Conservation (phyloP, 1,140 invertebrate species). For the Papilio glaucus region DNA sequence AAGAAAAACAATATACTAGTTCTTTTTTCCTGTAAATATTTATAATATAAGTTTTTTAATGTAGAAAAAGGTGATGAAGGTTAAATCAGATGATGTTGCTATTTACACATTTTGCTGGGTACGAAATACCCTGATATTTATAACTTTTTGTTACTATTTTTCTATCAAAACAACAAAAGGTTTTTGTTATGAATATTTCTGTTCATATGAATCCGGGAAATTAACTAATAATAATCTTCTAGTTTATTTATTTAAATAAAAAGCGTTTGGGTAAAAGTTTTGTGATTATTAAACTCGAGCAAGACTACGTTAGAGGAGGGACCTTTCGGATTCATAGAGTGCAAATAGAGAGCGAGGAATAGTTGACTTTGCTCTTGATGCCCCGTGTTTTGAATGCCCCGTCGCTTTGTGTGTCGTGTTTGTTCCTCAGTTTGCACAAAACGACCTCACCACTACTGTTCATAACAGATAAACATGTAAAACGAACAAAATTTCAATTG, state of each 20-base stretch:
- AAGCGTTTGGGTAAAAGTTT: neutral
- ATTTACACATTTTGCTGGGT: no score
- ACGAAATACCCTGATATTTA: no score
- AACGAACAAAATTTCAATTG: neutral
- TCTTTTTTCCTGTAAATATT: neutral
- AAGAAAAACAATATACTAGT: neutral
- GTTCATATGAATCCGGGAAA: no score
- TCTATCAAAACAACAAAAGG: no score
- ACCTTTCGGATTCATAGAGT: slow-evolving; percentile 64
- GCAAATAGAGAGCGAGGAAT: slow-evolving; percentile 67
- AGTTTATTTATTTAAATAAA: no score
- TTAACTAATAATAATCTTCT: no score
- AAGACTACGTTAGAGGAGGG: slow-evolving; percentile 28
- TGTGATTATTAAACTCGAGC: slow-evolving; percentile 14
- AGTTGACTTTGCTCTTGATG: slow-evolving; percentile 79
- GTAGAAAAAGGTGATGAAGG: no score
- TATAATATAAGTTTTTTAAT: neutral
- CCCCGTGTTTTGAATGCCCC: slow-evolving; percentile 68
- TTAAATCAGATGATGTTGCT: no score
- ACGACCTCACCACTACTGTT: neutral
- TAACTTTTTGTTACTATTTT: no score
- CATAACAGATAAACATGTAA: slow-evolving; percentile 11
- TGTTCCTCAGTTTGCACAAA: slow-evolving; percentile 24
- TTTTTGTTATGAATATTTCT: no score
- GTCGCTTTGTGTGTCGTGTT: slow-evolving; percentile 41